Conservation (phyloP, 1,140 invertebrate genomes). For the Phymastichus coffea region DNA sequence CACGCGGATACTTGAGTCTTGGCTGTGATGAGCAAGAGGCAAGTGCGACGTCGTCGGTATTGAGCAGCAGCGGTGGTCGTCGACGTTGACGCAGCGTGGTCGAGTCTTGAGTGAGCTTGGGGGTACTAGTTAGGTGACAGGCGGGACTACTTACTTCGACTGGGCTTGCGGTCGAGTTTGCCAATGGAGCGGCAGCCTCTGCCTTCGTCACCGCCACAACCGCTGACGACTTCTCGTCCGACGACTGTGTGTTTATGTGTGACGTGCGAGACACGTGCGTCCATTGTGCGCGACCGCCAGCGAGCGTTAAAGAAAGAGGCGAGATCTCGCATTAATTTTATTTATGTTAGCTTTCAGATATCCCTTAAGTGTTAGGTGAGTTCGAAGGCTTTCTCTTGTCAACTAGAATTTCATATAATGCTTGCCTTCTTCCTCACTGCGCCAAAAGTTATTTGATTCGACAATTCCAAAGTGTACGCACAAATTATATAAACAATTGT, state of each 20-base stretch:
- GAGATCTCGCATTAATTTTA: conserved; percentile 26
- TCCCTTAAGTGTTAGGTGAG: too few species aligned
- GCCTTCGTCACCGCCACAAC: too few species aligned
- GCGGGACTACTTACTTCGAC: conserved; percentile 59
- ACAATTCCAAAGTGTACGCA: too few species aligned
- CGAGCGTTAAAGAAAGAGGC: conserved; percentile 44
- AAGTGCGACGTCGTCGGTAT: background rate
- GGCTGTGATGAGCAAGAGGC: background rate
- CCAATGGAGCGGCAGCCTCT: too few species aligned
- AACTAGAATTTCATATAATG: too few species aligned
- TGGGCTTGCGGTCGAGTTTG: conserved; percentile 2
- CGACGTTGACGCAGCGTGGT: conserved; percentile 47
- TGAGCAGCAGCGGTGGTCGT: conserved; percentile 29
- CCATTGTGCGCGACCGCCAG: too few species aligned
- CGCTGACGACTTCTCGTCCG: conserved; percentile 51
- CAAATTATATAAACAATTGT: too few species aligned
- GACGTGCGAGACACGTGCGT: too few species aligned
- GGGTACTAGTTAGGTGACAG: conserved; percentile 32
- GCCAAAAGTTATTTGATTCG: too few species aligned
- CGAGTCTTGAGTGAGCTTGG: conserved; percentile 21
- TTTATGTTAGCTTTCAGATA: conserved; percentile 19
- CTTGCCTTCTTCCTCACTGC: too few species aligned
- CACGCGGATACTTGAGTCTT: conserved; percentile 42
- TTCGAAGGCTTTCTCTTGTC: too few species aligned
- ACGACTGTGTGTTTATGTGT: conserved; percentile 51